phyloP scores from a whole-genome alignment of 2,797 vertebrate genomes.

The Eutrigla gurnardus region DNA sequence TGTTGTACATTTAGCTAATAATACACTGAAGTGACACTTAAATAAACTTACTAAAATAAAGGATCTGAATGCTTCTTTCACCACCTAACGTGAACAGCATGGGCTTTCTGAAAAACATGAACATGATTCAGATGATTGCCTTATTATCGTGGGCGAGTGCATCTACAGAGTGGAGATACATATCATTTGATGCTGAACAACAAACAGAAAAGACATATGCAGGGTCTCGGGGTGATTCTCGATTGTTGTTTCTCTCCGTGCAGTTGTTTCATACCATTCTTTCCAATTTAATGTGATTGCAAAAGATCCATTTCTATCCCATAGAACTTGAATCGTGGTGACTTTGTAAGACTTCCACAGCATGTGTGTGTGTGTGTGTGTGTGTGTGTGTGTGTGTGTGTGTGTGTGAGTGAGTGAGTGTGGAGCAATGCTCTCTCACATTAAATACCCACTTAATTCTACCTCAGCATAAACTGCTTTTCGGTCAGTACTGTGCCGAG shows the following conservation, averaged over 20 bases:
- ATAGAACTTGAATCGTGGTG: slow-evolving; percentile 1
- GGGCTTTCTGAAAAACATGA: slow-evolving; percentile 25
- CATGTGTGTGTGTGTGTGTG: slow-evolving; percentile 16
- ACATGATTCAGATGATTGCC: slow-evolving; percentile 21
- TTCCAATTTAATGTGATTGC: slow-evolving; percentile 9
- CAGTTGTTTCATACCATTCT: background rate
- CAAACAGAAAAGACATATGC: slow-evolving; percentile 15
- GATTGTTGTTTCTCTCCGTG: slow-evolving; percentile 14
- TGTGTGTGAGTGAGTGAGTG: background rate
- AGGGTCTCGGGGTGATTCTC: background rate
- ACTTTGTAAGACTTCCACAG: slow-evolving; percentile 31
- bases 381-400: background rate
- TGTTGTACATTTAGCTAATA: background rate
- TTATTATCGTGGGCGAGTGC: slow-evolving; percentile 25
- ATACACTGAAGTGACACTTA: slow-evolving; percentile 15
- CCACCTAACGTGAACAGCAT: background rate
- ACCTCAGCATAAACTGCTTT: slow-evolving; percentile 44
- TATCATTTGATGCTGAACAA: slow-evolving; percentile 25
- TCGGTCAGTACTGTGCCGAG: slow-evolving; percentile 36
- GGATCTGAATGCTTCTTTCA: background rate
- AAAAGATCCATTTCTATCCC: slow-evolving; percentile 14
- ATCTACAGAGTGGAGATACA: background rate
- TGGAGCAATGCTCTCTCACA: slow-evolving; percentile 8
- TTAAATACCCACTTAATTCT: slow-evolving; percentile 48
- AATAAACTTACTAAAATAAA: background rate